These are phyloP conservation scores for Periphyllus acericola DNA, from an alignment of 2,888 invertebrate species.

Conservation along the genomic window DNA sequence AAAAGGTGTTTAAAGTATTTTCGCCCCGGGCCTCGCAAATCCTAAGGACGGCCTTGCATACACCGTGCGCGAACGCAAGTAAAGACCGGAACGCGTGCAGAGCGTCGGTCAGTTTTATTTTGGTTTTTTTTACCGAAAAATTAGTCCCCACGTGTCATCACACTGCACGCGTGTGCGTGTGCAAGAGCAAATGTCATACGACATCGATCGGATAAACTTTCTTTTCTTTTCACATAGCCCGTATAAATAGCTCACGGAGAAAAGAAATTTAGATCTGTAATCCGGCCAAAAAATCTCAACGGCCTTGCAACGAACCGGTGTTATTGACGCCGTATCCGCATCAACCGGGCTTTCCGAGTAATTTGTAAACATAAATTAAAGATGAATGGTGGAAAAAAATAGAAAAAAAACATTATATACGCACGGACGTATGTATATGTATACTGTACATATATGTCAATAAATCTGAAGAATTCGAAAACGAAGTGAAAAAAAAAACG, in stretches of 20 bases:
- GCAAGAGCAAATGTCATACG: constrained; percentile 23
- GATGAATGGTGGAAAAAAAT: too few species aligned
- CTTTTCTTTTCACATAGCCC: neutral
- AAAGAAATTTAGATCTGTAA: constrained; percentile 43
- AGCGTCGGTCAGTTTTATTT: neutral
- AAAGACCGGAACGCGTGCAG: neutral
- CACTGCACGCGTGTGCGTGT: neutral
- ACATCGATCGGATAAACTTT: constrained; percentile 33
- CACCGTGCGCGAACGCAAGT: neutral
- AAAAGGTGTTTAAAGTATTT: too few species aligned
- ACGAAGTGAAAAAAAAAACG: neutral
- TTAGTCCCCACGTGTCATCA: neutral
- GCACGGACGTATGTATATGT: too few species aligned
- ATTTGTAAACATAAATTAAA: too few species aligned
- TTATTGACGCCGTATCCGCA: neutral
- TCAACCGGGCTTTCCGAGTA: too few species aligned
- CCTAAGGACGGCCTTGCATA: too few species aligned
- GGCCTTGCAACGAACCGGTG: constrained; percentile 14
- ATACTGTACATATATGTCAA: too few species aligned
- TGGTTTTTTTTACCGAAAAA: neutral
- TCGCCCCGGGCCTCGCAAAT: too few species aligned
- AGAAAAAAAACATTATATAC: too few species aligned
- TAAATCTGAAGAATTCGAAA: too few species aligned
- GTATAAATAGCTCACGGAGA: neutral
- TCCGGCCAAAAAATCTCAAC: constrained; percentile 26